phyloP scores from a whole-genome alignment of 2,113 vertebrate genomes.

The Lophochroa leadbeateri region DNA sequence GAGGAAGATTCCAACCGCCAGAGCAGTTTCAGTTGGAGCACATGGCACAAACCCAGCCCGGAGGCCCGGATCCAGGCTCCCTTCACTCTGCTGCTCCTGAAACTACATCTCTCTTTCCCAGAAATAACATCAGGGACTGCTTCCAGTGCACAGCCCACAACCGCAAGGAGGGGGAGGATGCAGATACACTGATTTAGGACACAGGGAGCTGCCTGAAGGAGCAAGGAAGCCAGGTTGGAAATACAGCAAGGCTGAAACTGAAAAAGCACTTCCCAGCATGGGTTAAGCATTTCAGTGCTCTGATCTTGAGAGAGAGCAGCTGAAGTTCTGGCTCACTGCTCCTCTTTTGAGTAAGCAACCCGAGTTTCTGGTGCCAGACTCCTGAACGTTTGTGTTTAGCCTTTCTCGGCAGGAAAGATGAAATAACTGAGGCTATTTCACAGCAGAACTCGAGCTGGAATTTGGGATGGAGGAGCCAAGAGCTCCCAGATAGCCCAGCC shows the following conservation, averaged over 20 bases:
- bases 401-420: constrained; percentile 25
- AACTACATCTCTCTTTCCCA: background rate
- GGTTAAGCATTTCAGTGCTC: background rate
- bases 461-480: background rate
- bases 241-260: background rate
- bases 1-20: background rate
- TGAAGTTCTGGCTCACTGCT: constrained; percentile 14
- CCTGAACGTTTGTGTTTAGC: constrained; percentile 1
- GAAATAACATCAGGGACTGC: background rate
- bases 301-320: constrained; percentile 9
- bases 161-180: background rate
- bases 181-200: background rate
- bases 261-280: background rate
- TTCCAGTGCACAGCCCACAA: accelerated
- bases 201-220: background rate
- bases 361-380: background rate
- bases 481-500: constrained; percentile 7
- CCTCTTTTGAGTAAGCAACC: constrained; percentile 1
- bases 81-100: background rate
- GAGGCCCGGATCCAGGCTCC: background rate
- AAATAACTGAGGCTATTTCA: background rate
- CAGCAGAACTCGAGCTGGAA: constrained; percentile 14
- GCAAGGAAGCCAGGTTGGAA: background rate
- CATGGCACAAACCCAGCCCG: background rate
- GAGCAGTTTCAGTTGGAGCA: background rate